Base-by-base conservation (phyloP, 2,113 vertebrate genomes). In the Sebastes fasciatus region DNA sequence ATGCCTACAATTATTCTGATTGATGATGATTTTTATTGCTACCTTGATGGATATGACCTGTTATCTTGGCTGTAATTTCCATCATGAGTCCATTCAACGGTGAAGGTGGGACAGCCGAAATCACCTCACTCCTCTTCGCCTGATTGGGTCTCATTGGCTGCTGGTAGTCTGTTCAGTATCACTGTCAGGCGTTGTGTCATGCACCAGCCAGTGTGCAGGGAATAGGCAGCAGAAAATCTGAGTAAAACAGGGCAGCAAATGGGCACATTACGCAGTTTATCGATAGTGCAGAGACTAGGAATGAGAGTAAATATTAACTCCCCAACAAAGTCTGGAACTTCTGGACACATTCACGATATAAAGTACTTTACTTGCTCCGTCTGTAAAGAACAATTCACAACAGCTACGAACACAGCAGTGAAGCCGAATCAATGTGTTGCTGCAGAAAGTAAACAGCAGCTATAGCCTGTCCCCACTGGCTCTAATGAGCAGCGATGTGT, bases 361-460 rank as follows among this genome's bases (percentile, higher is more conserved):
- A 57, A 69, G 23, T 5, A 23, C 1, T 2, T 23, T 13, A 21
- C n/a, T 57, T 46, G 26, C 8, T 62, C n/a, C 19, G 1, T 9
- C 14, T 46, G 7, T 52, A 68, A 69, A 86, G 19, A 10, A 65
- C 54, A 19, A 26, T 5, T 76, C 17, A 14, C 26, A 82, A 8
- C 58, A 86, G 80, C 70, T 80, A 63, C 63, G 76, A 65, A 72
- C 52, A 60, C 46, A 48, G 75, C 74, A 34, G 80, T 65, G 23
- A 74, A 60, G 71, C 60, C 16, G 43, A 43, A 65, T 42, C 54
- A 34, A 34, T 14, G 0, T n/a, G n/a, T 46, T 61, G 55, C 45
- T 54, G 61, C 62, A 68, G 67, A 84, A 43, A 77, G 57, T 34
- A 70, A 89, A 85, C 75, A 84, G 80, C 67, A 76, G 72, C 54